Conservation (phyloP, 35 echinoderm and acorn worm species). For the Ophioderma brevispina region DNA sequence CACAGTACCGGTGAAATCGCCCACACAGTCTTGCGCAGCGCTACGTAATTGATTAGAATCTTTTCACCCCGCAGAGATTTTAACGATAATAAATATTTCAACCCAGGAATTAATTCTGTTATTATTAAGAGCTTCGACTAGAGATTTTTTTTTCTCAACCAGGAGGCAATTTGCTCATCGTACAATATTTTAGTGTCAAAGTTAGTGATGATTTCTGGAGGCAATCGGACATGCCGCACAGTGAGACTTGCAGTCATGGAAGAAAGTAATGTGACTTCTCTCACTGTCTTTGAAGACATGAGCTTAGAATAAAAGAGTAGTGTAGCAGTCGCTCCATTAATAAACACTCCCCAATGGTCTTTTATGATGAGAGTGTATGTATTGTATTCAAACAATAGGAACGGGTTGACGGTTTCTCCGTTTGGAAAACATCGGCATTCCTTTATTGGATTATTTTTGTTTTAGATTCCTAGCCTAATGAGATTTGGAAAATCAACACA, state of each 20-base stretch:
- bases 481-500: neutral
- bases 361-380: neutral
- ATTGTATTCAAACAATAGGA: constrained; percentile 6
- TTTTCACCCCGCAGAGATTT: neutral
- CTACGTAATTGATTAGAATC: neutral
- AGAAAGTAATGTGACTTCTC: neutral
- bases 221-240: no score
- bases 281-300: neutral
- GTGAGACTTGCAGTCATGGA: no score
- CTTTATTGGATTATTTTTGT: neutral
- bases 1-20: no score
- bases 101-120: neutral
- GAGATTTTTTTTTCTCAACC: neutral
- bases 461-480: neutral
- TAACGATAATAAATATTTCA: neutral
- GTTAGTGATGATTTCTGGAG: no score
- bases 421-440: neutral
- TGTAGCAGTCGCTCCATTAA: neutral
- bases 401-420: neutral
- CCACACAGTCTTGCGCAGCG: no score
- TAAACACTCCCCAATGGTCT: neutral
- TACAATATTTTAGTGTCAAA: no score
- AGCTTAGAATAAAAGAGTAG: neutral
- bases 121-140: neutral
- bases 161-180: no score